Evolutionary conservation across 2,113 vertebrate genomes (phyloP), one percentile per base, ranked within the genome.

Genomic region (Microcebus jonahi): DNA sequence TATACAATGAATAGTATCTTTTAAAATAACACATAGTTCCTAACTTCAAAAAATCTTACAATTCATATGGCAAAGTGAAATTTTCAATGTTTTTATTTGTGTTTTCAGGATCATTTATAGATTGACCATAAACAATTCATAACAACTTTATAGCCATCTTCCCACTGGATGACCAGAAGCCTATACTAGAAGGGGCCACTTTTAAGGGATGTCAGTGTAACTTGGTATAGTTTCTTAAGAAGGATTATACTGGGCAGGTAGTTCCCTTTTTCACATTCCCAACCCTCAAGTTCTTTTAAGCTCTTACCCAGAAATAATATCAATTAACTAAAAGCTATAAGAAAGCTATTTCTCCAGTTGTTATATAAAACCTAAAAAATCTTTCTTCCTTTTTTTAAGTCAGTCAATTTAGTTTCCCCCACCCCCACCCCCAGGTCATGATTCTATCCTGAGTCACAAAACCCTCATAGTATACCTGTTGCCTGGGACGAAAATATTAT

Each of bases 401-500:
- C 80, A 68, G 29, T 31, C 29, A 65, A 8, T 81, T 80, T 34
- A 57, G n/a, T 11, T 83, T 6, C 12, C 5, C 5, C 7, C 29
- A 5, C 0, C 42, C 42, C 17, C n/a, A n/a, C n/a, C n/a, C 8
- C 0, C 2, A 55, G n/a, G 8, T 61, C 20, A 34, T 61, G 15
- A n/a, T 18, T 36, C 10, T 36, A 4, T 50, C 15, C 18, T n/a
- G 36, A 59, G 34, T 50, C 25, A 61, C 61, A 55, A 81, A 27
- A 55, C 8, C 9, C 1, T 36, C 29, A 0, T 27, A 5, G 36
- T 31, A 0, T 1, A 71, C 14, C 1, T 59, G 4, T 10, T 55
- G 29, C 65, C 27, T 67, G 5, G 11, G 20, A n/a, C 1, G 2
- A 88, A 92, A 73, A 53, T 29, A 18, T 57, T 7, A 21, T 57